Evolutionary conservation across 2,888 invertebrate genomes (phyloP).

Genomic region (Zelleria hepariella): DNA sequence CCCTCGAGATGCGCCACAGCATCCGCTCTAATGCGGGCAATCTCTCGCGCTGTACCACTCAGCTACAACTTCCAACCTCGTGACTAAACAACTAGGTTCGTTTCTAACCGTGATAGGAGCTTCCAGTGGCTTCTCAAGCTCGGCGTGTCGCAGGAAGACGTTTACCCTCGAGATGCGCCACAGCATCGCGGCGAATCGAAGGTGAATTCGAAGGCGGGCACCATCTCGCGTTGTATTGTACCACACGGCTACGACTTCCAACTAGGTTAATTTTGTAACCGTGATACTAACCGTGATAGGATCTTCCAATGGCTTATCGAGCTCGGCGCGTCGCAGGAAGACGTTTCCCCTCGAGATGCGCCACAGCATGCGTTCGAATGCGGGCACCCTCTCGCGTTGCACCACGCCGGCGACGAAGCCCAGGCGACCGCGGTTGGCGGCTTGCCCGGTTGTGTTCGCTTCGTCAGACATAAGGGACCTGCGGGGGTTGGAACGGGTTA

Average conservation of each 20-base stretch:
- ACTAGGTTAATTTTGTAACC: too few relatives aligned
- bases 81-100: too few relatives aligned
- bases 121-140: constrained; percentile 85
- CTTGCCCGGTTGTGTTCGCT: constrained; percentile 28
- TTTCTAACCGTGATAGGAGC: constrained; percentile 88
- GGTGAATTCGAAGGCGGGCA: constrained; percentile 90
- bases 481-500: neutral
- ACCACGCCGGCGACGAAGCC: constrained; percentile 96
- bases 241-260: too few relatives aligned
- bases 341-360: constrained; percentile 93
- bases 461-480: constrained; percentile 65
- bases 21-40: constrained; percentile 92
- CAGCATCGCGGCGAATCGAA: too few relatives aligned
- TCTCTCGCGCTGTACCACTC: constrained; percentile 89
- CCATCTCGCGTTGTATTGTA: constrained; percentile 77
- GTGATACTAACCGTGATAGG: constrained; percentile 85
- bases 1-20: constrained; percentile 94
- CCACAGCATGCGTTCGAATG: constrained; percentile 95
- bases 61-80: too few relatives aligned
- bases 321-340: constrained; percentile 88
- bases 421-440: constrained; percentile 57
- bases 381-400: constrained; percentile 87
- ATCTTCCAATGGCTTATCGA: constrained; percentile 87
- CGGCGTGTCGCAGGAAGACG: constrained; percentile 89
- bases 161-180: constrained; percentile 95